These are phyloP conservation scores for Dryobota labecula DNA, from an alignment of 2,888 invertebrate species.

Conservation along the genomic window DNA sequence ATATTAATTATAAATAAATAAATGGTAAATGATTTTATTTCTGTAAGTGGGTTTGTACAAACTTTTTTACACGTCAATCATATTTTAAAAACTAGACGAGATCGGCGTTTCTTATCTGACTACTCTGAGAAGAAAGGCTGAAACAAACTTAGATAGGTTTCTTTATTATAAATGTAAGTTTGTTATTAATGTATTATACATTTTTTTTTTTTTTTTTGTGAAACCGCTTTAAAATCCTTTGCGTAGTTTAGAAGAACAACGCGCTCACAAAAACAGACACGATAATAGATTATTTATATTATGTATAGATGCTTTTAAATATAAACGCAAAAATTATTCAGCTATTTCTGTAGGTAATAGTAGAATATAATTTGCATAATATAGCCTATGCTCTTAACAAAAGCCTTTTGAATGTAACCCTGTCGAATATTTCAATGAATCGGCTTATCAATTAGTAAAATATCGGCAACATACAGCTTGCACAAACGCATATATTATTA, in stretches of 20 bases:
- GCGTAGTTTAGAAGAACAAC: background rate
- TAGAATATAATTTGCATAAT: conserved; percentile 63
- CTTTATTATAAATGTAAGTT: background rate
- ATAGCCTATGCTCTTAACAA: conserved; percentile 47
- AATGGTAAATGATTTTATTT: too few relatives aligned
- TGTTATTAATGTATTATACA: background rate
- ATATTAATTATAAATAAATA: too few relatives aligned
- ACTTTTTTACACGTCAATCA: too few relatives aligned
- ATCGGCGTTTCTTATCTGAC: too few relatives aligned
- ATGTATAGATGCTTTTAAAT: background rate
- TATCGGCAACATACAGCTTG: conserved; percentile 81
- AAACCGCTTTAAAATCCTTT: background rate
- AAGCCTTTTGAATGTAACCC: conserved; percentile 71
- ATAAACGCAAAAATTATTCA: conserved; percentile 33
- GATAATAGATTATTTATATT: background rate
- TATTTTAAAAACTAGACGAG: too few relatives aligned
- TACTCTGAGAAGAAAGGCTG: too few relatives aligned
- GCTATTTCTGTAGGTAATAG: conserved; percentile 22
- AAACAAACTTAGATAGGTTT: too few relatives aligned
- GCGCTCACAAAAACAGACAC: background rate
- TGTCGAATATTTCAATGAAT: conserved; percentile 70
- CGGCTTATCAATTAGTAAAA: conserved; percentile 81
- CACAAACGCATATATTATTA: conserved; percentile 87
- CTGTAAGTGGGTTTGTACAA: too few relatives aligned
- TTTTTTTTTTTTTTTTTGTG: too few relatives aligned